These are phyloP conservation scores for Tarsius wallacei DNA, from an alignment of 2,797 vertebrate genomes.

Conservation along the genomic window DNA sequence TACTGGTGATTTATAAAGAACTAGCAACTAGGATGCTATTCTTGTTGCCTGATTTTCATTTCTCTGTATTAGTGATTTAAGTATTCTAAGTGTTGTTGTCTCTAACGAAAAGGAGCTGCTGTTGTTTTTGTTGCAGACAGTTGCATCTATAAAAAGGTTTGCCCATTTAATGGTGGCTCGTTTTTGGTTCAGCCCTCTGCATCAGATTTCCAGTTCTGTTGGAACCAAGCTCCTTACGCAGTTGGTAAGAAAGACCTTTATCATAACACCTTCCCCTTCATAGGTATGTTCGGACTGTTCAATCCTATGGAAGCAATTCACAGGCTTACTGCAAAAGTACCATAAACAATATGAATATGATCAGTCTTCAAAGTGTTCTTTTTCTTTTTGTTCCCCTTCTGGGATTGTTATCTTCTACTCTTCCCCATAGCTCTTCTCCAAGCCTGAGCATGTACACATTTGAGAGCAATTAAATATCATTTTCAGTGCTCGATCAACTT, in stretches of 20 bases:
- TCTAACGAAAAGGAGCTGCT: conserved; percentile 18
- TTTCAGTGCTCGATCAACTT: neutral
- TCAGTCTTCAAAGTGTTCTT: neutral
- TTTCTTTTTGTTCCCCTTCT: neutral
- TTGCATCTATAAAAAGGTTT: conserved; percentile 98
- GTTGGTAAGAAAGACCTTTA: conserved; percentile 93
- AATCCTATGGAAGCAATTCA: accelerated
- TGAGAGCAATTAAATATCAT: neutral
- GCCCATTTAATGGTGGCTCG: conserved; percentile 97
- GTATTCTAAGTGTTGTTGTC: neutral
- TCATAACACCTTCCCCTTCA: neutral
- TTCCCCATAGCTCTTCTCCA: neutral
- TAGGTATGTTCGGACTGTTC: neutral
- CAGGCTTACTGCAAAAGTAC: neutral
- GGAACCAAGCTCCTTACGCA: conserved; percentile 98
- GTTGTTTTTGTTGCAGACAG: conserved; percentile 92
- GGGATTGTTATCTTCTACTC: neutral
- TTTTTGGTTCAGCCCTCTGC: conserved; percentile 97
- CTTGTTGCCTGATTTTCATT: neutral
- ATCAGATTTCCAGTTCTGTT: conserved; percentile 98
- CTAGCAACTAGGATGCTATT: neutral
- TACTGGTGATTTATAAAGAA: neutral
- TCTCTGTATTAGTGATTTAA: neutral
- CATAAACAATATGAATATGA: neutral
- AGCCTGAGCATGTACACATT: neutral